Conservation (phyloP, 2,888 invertebrate species). For the Drosophila nr. perissopoda region DNA sequence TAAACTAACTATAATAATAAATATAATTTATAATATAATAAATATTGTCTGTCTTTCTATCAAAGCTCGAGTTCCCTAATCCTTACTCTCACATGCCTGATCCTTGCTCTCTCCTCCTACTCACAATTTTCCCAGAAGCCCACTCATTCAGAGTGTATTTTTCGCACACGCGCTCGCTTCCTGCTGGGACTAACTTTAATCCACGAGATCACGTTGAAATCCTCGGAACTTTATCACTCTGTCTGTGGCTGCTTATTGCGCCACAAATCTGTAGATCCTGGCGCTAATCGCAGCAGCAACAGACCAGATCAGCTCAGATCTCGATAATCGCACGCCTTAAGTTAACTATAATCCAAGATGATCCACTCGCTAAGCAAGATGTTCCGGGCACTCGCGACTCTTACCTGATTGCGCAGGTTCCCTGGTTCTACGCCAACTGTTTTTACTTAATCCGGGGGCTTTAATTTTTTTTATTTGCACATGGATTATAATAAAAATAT, state of each 20-base stretch:
- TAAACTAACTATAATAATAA: background rate
- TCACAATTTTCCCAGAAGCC: constrained; percentile 9
- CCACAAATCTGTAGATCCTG: constrained; percentile 59
- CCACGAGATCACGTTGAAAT: constrained; percentile 55
- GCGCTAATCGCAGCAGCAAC: constrained; percentile 54
- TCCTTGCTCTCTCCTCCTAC: background rate
- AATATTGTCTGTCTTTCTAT: background rate
- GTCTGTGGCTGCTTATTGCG: constrained; percentile 59
- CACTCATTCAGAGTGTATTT: constrained; percentile 15
- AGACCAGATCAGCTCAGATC: constrained; percentile 13
- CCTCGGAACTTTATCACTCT: constrained; percentile 53
- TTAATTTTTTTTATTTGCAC: constrained; percentile 56
- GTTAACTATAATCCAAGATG: constrained; percentile 74
- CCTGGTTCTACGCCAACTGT: constrained; percentile 50
- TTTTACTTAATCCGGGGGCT: constrained; percentile 65
- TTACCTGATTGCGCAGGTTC: constrained; percentile 22
- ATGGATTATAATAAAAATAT: constrained; percentile 52
- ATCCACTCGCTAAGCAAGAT: constrained; percentile 61
- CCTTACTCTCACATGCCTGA: background rate
- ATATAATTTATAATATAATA: background rate
- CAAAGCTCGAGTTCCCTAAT: background rate
- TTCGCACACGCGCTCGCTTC: constrained; percentile 30
- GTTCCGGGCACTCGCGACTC: constrained; percentile 46
- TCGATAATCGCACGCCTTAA: constrained; percentile 65
- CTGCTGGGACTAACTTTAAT: constrained; percentile 46